Conservation (phyloP, 2,888 invertebrate species). For the Lasioglossum zephyrum region DNA sequence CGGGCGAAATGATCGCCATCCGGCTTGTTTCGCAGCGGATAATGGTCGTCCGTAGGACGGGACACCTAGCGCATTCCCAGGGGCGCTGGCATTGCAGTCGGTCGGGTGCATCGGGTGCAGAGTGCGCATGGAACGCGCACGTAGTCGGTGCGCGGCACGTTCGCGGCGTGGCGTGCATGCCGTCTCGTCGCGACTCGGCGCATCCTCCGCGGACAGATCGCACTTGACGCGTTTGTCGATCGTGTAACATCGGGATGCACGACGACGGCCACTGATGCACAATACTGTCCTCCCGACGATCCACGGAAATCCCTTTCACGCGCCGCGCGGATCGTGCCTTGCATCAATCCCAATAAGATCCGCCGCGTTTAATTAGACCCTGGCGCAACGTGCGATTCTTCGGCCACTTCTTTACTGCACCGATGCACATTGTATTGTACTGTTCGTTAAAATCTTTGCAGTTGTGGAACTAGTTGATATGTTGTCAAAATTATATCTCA, state of each 20-base stretch:
- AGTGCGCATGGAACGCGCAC: conserved; percentile 25
- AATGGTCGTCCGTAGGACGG: conserved; percentile 23
- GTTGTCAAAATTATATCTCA: too few relatives aligned
- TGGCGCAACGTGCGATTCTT: neutral
- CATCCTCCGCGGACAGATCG: conserved; percentile 47
- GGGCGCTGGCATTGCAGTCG: conserved; percentile 45
- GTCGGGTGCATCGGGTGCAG: conserved; percentile 25
- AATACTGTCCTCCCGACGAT: neutral
- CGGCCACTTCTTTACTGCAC: neutral
- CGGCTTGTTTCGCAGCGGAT: conserved; percentile 35
- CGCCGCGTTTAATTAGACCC: conserved; percentile 47
- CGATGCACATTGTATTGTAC: neutral
- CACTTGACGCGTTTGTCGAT: conserved; percentile 55
- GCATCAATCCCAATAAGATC: conserved; percentile 37
- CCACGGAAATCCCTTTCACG: conserved; percentile 50
- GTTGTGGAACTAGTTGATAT: too few relatives aligned
- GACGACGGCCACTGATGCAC: neutral
- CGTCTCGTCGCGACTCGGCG: conserved; percentile 17
- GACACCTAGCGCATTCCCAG: conserved; percentile 53
- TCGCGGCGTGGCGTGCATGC: conserved; percentile 31
- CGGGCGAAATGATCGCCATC: conserved; percentile 49
- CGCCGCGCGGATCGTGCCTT: conserved; percentile 33
- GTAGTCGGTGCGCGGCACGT: neutral
- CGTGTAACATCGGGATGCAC: conserved; percentile 38
- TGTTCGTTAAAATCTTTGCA: neutral